These are phyloP conservation scores for Stenichneumon culpator DNA, from an alignment of 2,888 invertebrate genomes.

Conservation along the genomic window DNA sequence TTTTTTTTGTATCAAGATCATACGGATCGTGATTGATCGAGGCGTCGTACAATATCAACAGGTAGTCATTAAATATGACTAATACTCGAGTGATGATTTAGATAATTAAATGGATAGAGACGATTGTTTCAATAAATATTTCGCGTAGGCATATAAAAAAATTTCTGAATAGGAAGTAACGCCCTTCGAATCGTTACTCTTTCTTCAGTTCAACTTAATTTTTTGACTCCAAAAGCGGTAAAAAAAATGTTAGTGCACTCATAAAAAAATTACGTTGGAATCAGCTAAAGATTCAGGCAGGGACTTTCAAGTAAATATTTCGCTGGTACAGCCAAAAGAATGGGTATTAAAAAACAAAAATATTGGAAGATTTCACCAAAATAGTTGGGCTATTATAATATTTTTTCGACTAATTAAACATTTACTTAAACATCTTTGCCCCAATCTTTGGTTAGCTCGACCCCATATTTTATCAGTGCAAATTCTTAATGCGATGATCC, in stretches of 20 bases:
- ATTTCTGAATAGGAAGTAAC: not conserved
- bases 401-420: too few relatives aligned
- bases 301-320: too few relatives aligned
- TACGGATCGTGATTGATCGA: slow-evolving; percentile 48
- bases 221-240: not conserved
- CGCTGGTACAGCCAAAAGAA: too few relatives aligned
- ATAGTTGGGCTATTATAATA: too few relatives aligned
- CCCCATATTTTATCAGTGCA: too few relatives aligned
- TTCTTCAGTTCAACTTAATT: not conserved
- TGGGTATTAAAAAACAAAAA: too few relatives aligned
- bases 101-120: slow-evolving; percentile 20
- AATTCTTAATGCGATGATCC: not conserved
- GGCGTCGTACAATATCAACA: slow-evolving; percentile 38
- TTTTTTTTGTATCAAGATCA: slow-evolving; percentile 17
- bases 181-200: not conserved
- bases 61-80: slow-evolving; percentile 42
- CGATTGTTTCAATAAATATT: not conserved
- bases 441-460: too few relatives aligned
- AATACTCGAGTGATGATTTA: slow-evolving; percentile 36
- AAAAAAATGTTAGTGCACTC: not conserved
- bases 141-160: not conserved
- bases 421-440: too few relatives aligned
- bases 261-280: too few relatives aligned
- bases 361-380: too few relatives aligned
- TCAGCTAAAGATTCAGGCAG: too few relatives aligned